These are phyloP conservation scores for Aphaenogaster ashmeadi DNA, from an alignment of 1,140 invertebrate species.

Conservation along the genomic window DNA sequence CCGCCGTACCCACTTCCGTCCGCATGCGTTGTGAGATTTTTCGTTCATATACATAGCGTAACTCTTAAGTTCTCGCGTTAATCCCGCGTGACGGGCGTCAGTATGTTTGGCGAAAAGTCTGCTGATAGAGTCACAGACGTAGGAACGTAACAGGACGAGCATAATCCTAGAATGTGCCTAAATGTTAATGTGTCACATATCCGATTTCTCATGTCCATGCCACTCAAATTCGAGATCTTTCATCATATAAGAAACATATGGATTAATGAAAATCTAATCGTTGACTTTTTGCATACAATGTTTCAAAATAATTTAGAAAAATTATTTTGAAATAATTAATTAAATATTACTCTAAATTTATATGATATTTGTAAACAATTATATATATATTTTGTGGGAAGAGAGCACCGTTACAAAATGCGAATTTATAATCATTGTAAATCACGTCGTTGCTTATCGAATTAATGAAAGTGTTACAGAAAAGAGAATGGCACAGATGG, in stretches of 20 bases:
- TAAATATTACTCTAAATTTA: not conserved
- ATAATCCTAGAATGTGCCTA: not conserved
- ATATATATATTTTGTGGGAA: not conserved
- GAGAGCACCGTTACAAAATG: not conserved
- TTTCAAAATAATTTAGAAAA: not conserved
- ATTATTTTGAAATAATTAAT: not conserved
- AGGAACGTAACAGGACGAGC: constrained; percentile 13
- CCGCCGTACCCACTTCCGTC: constrained; percentile 67
- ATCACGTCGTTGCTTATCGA: constrained; percentile 1
- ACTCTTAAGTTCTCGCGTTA: constrained; percentile 49
- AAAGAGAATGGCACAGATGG: not conserved
- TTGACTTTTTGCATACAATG: not conserved
- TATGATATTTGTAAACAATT: not conserved
- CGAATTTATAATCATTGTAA: not conserved
- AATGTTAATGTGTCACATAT: not conserved
- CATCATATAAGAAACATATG: not conserved
- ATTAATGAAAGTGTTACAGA: not conserved
- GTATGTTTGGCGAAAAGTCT: constrained; percentile 55
- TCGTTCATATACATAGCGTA: constrained; percentile 58
- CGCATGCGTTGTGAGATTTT: constrained; percentile 73
- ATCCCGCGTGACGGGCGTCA: constrained; percentile 64
- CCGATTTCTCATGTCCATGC: not conserved
- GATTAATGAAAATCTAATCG: not conserved
- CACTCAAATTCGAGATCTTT: not conserved
- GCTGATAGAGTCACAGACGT: constrained; percentile 18